Base-by-base conservation (phyloP, 2,797 vertebrate species). In the Sebastiscus albofasciatus region DNA sequence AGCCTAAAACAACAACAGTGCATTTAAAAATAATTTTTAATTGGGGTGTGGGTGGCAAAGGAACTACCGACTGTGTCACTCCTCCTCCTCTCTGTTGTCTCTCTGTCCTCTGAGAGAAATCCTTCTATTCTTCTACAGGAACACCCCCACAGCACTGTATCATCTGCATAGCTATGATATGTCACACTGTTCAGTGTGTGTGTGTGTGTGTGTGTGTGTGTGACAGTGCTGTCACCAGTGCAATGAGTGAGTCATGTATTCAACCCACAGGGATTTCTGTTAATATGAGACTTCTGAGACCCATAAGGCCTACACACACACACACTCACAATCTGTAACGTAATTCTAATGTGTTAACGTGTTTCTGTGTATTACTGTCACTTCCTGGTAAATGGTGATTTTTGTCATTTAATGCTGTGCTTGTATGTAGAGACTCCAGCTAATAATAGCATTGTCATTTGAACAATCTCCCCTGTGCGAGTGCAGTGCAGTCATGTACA, bases 51-150 rank as follows among this genome's bases (percentile, higher is more conserved):
- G 66, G 68, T 87, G 88, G 87, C 78, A 83, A 68, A 87, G 75
- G 69, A 87, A 67, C 69, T 2, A 72, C 73, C 5, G 20, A 86
- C 70, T 66, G 75, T 84, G 79, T 87, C 87, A 80, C 75, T 81
- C 87, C 49, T 76, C 80, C 72, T 81, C 87, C 49, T 76, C 64
- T 74, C 79, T 69, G 74, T 81, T 76, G 56, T 79, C 56, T 82
- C 24, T 39, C 34, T 71, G 65, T 93, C 91, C 87, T 86, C 75
- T 54, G 86, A 79, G 88, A 92, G 72, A 85, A 76, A 87, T 88
- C 72, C 73, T 80, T 84, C 80, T 84, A 71, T 89, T 87, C 81
- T 92, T 80, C 72, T 64, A 31, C 68, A 85, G 82, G 77, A 89
- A 85, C 90, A 69, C 90, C 86, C 86, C 82, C 85, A 87, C 88